Conservation (phyloP, 2,888 invertebrate genomes). For the Monopis laevigella region DNA sequence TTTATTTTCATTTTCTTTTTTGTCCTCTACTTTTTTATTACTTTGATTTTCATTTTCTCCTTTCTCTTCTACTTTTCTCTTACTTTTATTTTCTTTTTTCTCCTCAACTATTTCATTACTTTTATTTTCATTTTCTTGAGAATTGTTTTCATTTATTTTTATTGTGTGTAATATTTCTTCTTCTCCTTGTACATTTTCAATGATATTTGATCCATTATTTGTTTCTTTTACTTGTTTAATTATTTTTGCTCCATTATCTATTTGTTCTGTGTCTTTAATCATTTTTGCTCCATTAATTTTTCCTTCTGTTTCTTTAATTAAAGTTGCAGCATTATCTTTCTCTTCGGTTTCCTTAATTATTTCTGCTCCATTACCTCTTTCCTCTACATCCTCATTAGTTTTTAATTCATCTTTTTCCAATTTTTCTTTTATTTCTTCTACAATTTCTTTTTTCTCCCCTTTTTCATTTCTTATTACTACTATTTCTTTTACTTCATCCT, state of each 20-base stretch:
- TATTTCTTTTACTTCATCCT: neutral
- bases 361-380: neutral
- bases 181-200: too few species aligned
- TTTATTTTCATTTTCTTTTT: neutral
- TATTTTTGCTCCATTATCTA: neutral
- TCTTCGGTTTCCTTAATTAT: neutral
- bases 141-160: neutral
- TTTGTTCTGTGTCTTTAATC: neutral
- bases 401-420: neutral
- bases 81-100: neutral
- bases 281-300: neutral
- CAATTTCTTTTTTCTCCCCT: neutral
- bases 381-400: too few species aligned
- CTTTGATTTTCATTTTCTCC: neutral
- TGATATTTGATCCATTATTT: neutral
- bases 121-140: constrained; percentile 2
- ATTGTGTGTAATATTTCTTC: neutral
- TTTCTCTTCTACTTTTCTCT: neutral
- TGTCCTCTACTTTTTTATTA: neutral
- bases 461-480: neutral
- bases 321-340: neutral
- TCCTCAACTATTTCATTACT: neutral
- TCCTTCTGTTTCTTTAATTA: neutral
- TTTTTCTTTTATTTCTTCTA: neutral
- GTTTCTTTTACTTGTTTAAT: neutral